Evolutionary conservation across 1,140 invertebrate genomes (phyloP), one percentile per base, ranked within the genome.

Genomic region (Neodiprion fabricii): DNA sequence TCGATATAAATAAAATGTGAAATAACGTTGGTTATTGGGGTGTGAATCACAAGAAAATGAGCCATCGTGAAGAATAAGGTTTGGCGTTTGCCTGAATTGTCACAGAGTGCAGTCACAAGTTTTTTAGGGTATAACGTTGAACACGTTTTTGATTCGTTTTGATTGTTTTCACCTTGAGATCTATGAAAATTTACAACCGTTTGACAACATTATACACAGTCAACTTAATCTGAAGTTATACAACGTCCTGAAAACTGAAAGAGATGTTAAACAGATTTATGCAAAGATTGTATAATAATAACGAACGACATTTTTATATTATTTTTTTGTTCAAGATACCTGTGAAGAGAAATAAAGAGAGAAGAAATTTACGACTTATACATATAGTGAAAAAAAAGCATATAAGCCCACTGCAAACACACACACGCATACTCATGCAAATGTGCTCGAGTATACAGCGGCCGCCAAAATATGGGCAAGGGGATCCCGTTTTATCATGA

Each of bases 371-470:
- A 61, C n/a, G n/a, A 61, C 53, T 61, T 61, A 61, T 61, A 40
- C 53, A 9, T 61, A 61, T 40, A 40, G 28, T 40, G 17, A 40
- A 40, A 40, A 40, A 72, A 53, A 79, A 77, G 78, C 78, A 68
- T 40, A 40, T 11, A 79, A 79, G 76, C 78, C 66, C 72, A 53
- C 71, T 78, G 48, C 76, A 78, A 72, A 76, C 67, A 50, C 67
- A 74, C 50, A 7, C 77, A 77, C 77, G 77, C 74, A 69, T 5
- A 61, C 53, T 61, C 78, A 79, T 79, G 78, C 78, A 48, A 73
- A 77, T 73, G 71, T 75, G 74, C 73, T 79, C 70, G 47, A 67
- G 73, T 67, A 67, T 40, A 40, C 28, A 40, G 1, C 28, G 67
- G 23, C 65, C 65, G 50, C 66, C 66, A 40, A 61, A 61, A 61